phyloP scores from a whole-genome alignment of 2,113 vertebrate species.

The Suncus etruscus region DNA sequence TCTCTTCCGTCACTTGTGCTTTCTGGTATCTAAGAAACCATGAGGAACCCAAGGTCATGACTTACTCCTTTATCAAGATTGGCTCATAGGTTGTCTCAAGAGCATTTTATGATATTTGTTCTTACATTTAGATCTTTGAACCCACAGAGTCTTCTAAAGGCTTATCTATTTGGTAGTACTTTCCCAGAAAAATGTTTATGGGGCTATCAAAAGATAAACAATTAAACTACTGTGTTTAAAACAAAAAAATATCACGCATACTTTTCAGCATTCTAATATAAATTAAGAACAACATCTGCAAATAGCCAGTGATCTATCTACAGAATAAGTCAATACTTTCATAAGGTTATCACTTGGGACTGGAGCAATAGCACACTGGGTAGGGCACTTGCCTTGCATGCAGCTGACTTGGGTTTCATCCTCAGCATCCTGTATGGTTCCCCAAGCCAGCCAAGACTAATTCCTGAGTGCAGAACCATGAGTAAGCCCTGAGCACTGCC shows the following conservation, averaged over 20 bases:
- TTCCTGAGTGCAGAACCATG: too few species aligned
- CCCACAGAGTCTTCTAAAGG: slow-evolving; percentile 47
- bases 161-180: slow-evolving; percentile 58
- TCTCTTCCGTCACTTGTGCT: not conserved
- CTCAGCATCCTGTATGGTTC: too few species aligned
- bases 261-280: slow-evolving; percentile 74
- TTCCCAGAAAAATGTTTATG: slow-evolving; percentile 68
- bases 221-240: slow-evolving; percentile 69
- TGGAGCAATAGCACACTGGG: slow-evolving; percentile 33
- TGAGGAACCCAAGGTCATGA: not conserved
- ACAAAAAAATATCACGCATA: slow-evolving; percentile 70
- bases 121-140: not conserved
- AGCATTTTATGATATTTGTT: slow-evolving; percentile 13
- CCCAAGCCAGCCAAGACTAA: too few species aligned
- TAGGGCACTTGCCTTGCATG: too few species aligned
- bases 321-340: slow-evolving; percentile 78
- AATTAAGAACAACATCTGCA: slow-evolving; percentile 77
- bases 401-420: too few species aligned
- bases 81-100: slow-evolving; percentile 6
- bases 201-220: slow-evolving; percentile 56
- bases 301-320: slow-evolving; percentile 67
- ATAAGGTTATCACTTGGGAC: slow-evolving; percentile 72
- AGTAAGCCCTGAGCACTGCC: too few species aligned
- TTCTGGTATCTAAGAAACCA: slow-evolving; percentile 3
- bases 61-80: slow-evolving; percentile 44